A percentile compares a stretch with the other conserved stretches of the same genome.
Evolutionary conservation across 1,140 invertebrate species (phyloP).

Genomic region (Chrysopa pallens): DNA sequence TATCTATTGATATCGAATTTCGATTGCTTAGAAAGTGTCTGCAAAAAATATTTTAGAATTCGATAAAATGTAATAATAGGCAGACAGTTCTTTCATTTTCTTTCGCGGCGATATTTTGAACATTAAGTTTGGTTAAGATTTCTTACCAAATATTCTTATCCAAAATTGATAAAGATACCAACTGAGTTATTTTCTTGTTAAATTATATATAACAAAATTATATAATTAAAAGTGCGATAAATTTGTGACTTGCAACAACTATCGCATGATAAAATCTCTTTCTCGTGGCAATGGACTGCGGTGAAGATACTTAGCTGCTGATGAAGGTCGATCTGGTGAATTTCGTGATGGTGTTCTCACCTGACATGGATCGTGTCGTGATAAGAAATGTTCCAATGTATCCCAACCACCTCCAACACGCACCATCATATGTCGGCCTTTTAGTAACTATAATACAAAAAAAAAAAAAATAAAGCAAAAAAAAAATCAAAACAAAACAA

Average conservation of each 20-base stretch:
- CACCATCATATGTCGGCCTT: constrained; percentile 83
- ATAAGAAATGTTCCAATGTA: constrained; percentile 79
- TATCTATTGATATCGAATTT: too few species aligned
- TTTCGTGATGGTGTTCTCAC: constrained; percentile 41
- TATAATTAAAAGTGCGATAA: too few species aligned
- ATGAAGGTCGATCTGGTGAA: constrained; percentile 22
- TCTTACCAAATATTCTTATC: too few species aligned
- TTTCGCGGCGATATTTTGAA: too few species aligned
- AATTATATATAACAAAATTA: too few species aligned
- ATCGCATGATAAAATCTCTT: constrained; percentile 15
- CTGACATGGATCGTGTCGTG: constrained; percentile 78
- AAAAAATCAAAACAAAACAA: background rate
- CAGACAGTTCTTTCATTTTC: too few species aligned
- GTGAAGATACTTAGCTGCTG: constrained; percentile 37
- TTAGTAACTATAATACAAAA: constrained; percentile 44
- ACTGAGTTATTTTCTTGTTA: too few species aligned
- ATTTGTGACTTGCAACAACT: constrained; percentile 14
- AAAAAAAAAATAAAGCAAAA: background rate
- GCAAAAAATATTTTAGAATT: too few species aligned
- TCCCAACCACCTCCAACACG: constrained; percentile 86
- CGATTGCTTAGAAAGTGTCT: too few species aligned
- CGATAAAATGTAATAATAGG: too few species aligned
- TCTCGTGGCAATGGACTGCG: constrained; percentile 39
- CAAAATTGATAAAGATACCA: too few species aligned
- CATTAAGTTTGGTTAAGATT: too few species aligned